Evolutionary conservation across 1,140 invertebrate genomes (phyloP).

Genomic region (Diprion similis): DNA sequence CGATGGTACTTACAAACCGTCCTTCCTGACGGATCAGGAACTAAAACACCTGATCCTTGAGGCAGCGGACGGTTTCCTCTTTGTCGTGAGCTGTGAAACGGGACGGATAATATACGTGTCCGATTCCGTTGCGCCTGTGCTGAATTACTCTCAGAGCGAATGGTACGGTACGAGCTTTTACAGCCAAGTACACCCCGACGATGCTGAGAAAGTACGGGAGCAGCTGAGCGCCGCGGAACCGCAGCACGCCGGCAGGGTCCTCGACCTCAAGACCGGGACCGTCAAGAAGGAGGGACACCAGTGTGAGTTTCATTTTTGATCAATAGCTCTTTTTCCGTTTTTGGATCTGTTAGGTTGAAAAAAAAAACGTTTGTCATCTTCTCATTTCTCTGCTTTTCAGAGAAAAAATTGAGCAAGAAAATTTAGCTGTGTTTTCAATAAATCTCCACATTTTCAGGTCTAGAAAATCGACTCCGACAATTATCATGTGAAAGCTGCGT

Average conservation of each 20-base stretch:
- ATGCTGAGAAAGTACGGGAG: conserved; percentile 97
- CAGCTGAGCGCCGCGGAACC: conserved; percentile 97
- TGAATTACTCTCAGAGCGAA: conserved; percentile 96
- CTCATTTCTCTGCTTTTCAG: background rate
- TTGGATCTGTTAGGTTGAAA: background rate
- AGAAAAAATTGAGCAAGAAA: too few relatives aligned
- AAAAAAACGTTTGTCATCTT: background rate
- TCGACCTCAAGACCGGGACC: conserved; percentile 98
- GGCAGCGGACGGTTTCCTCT: conserved; percentile 99
- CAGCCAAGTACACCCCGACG: conserved; percentile 97
- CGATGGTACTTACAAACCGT: conserved; percentile 97
- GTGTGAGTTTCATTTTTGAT: conserved; percentile 67
- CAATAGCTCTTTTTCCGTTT: too few relatives aligned
- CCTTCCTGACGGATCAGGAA: conserved; percentile 98
- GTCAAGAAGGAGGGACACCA: conserved; percentile 99
- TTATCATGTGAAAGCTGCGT: too few relatives aligned
- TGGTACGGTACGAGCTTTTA: conserved; percentile 97
- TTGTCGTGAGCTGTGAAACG: conserved; percentile 97
- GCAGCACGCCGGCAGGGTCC: conserved; percentile 92
- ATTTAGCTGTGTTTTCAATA: too few relatives aligned
- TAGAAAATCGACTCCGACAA: too few relatives aligned
- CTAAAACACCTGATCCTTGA: conserved; percentile 98
- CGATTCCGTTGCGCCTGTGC: conserved; percentile 95
- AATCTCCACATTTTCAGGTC: too few relatives aligned
- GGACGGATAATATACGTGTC: conserved; percentile 98